Evolutionary conservation across 2,113 vertebrate species (phyloP).

Genomic region (Nettapus auritus): DNA sequence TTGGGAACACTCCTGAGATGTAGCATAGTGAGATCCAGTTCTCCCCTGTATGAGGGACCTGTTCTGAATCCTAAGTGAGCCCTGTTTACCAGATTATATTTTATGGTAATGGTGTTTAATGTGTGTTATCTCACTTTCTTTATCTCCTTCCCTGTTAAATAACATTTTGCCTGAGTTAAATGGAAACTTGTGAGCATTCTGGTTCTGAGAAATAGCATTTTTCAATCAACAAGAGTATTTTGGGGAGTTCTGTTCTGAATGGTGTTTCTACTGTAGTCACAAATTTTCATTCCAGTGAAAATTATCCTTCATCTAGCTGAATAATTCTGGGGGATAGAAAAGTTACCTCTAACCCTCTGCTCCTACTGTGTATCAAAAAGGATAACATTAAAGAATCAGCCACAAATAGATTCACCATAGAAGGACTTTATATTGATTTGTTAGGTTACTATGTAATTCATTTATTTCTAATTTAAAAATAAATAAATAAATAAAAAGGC

Average conservation of each 20-base stretch:
- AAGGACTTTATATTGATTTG: conserved; percentile 72
- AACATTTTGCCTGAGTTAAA: background rate
- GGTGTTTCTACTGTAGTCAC: conserved; percentile 81
- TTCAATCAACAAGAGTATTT: background rate
- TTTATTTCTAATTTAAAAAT: background rate
- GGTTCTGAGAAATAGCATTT: background rate
- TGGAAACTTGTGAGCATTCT: background rate
- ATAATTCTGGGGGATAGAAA: conserved; percentile 62
- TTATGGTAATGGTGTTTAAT: background rate
- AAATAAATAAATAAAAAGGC: background rate
- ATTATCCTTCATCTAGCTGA: conserved; percentile 80
- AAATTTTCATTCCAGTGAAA: conserved; percentile 76
- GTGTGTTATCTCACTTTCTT: background rate
- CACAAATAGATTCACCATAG: conserved; percentile 77
- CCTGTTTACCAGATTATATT: background rate
- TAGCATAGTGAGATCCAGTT: background rate
- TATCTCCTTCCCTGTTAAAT: background rate
- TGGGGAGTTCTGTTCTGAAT: conserved; percentile 38
- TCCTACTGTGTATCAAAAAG: conserved; percentile 78
- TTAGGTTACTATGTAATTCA: conserved; percentile 46
- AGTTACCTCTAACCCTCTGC: conserved; percentile 76
- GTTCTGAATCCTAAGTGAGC: background rate
- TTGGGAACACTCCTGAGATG: background rate
- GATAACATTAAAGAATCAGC: conserved; percentile 75
- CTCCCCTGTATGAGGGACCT: background rate